A percentile compares a stretch with the other conserved stretches of the same genome.
Conservation (phyloP, 2,113 vertebrate species). For the Cariama cristata region DNA sequence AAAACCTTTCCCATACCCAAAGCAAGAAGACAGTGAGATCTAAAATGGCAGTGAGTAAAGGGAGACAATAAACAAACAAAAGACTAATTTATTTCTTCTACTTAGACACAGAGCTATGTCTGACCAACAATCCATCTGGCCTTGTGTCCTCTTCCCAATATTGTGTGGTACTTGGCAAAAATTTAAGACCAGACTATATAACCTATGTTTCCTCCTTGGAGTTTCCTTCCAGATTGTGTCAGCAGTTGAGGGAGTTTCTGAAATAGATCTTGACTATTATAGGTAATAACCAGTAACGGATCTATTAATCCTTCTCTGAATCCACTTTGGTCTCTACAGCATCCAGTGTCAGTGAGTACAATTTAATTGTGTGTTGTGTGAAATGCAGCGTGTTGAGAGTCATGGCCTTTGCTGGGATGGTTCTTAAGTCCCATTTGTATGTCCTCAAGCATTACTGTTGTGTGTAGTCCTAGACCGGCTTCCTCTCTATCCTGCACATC, state of each 20-base stretch:
- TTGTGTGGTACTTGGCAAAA: not conserved
- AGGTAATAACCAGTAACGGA: too few relatives aligned
- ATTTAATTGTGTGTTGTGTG: not conserved
- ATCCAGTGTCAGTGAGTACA: not conserved
- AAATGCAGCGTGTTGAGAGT: not conserved
- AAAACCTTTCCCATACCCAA: conserved; percentile 3
- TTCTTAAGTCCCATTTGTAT: not conserved
- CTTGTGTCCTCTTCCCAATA: not conserved
- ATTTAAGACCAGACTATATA: not conserved
- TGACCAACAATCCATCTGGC: not conserved
- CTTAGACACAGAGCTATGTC: not conserved
- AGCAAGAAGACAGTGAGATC: not conserved
- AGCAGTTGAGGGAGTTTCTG: not conserved
- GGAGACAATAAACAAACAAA: conserved; percentile 1
- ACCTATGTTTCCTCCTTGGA: not conserved
- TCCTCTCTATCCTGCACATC: not conserved
- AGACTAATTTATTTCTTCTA: not conserved
- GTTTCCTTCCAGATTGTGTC: not conserved
- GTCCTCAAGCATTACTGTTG: not conserved
- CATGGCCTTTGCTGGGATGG: not conserved
- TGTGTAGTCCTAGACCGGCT: not conserved
- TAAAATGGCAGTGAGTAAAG: not conserved
- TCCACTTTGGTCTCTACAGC: not conserved
- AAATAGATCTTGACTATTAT: too few relatives aligned
- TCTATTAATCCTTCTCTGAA: not conserved